Evolutionary conservation across 2,888 invertebrate species (phyloP), one percentile per base, ranked within the genome.

Genomic region (Sialis lutaria): DNA sequence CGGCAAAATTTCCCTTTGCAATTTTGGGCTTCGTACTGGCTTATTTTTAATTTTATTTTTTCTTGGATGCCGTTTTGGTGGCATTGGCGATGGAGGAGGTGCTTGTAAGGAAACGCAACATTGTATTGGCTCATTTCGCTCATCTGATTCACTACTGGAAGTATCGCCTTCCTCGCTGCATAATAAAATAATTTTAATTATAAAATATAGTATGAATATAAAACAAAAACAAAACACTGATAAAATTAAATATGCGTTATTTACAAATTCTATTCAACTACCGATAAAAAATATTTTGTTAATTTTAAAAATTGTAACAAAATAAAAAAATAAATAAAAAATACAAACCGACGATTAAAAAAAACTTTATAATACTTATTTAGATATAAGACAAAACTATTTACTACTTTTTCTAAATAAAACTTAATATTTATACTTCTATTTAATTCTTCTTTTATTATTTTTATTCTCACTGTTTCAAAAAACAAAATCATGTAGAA

Each of bases 111-210:
- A 64, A 54, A 63, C 65, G 53, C 62, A 56, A 10, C 60, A 62
- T 32, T 64, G 59, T 54, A 68, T 67, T 42, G 64, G 64, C 48
- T 72, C 74, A 35, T 42, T 31, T 10, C 47, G 47, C 53, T 78
- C 80, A 52, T 81, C 81, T 5, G 79, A 77, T 56, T 77, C 76
- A 58, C 79, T 82, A 50, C 77, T 79, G 40, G 79, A 81, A 6
- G 81, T 79, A 55, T 82, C 82, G 5, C 85, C 86, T 65, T 85
- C 86, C 56, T 86, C 86, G 63, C 87, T 86, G 58, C 22, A 22
- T 22, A 22, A 22, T 22, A 22, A 22, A 22, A 22, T 22, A 22
- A 2, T 22, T 22, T 22, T 22, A 22, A 2, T 22, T 22, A 22
- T 22, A 22, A 22, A 22, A 22, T 22, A 22, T 22, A 22, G 4